Evolutionary conservation across 2,113 vertebrate species (phyloP).

Genomic region (Haliaeetus leucogaster): DNA sequence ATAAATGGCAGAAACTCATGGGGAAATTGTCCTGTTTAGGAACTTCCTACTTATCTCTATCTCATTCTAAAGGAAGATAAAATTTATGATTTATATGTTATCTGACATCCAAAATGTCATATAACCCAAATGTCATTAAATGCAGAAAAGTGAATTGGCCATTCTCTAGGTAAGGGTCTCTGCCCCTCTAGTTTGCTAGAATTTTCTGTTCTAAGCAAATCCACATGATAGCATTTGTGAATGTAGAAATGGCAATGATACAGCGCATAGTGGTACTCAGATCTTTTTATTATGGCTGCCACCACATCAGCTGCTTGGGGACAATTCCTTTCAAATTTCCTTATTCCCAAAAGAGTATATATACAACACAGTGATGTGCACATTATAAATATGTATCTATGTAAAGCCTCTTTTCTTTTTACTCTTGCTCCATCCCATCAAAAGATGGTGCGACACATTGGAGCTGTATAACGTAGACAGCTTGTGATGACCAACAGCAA

Average conservation of each 20-base stretch:
- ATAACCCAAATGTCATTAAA: background rate
- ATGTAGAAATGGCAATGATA: background rate
- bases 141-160: background rate
- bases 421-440: background rate
- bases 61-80: background rate
- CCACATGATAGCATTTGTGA: background rate
- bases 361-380: background rate
- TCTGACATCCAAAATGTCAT: background rate
- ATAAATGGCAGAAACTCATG: background rate
- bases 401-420: background rate
- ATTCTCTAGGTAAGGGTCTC: background rate
- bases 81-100: background rate
- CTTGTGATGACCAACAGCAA: background rate
- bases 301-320: background rate
- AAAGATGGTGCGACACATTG: background rate
- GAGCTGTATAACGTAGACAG: background rate
- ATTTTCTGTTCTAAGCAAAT: background rate
- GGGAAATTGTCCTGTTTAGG: background rate
- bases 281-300: background rate
- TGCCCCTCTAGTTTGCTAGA: background rate
- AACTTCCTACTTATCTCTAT: background rate
- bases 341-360: background rate
- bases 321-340: background rate
- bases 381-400: background rate
- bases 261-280: fast-evolving